phyloP scores from a whole-genome alignment of 2,113 vertebrate genomes.

The Dicaeum eximium region DNA sequence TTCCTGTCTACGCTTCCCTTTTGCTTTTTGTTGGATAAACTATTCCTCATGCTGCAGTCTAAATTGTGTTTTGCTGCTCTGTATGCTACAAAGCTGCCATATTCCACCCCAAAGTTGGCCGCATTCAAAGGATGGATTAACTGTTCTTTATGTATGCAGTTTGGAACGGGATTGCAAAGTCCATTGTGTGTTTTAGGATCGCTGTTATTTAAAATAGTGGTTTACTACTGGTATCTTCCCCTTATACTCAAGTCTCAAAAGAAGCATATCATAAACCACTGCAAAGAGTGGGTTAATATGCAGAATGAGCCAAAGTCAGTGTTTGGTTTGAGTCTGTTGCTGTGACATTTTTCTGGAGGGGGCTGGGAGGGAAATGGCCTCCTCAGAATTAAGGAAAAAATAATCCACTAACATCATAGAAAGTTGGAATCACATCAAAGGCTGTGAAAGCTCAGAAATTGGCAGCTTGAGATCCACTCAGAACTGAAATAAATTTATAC shows the following conservation, averaged over 20 bases:
- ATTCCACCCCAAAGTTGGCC: conserved; percentile 42
- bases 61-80: not conserved
- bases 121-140: conserved; percentile 49
- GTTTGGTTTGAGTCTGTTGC: not conserved
- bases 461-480: conserved; percentile 57
- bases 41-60: not conserved
- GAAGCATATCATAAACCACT: not conserved
- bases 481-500: conserved; percentile 67
- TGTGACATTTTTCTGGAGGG: not conserved
- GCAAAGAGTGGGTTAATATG: not conserved
- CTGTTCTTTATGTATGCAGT: conserved; percentile 44
- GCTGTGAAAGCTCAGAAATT: conserved; percentile 33
- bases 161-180: not conserved
- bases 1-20: conserved; percentile 22
- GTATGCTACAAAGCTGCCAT: conserved; percentile 20
- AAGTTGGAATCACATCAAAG: conserved; percentile 71
- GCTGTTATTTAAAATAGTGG: conserved; percentile 27
- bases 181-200: not conserved
- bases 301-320: not conserved
- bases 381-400: conserved; percentile 33
- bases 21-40: conserved; percentile 7
- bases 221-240: not conserved
- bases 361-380: not conserved
- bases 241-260: not conserved
- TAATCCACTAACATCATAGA: conserved; percentile 68